Evolutionary conservation across 2,113 vertebrate genomes (phyloP), one percentile per base, ranked within the genome.

Genomic region (Pseudorasbora parva): DNA sequence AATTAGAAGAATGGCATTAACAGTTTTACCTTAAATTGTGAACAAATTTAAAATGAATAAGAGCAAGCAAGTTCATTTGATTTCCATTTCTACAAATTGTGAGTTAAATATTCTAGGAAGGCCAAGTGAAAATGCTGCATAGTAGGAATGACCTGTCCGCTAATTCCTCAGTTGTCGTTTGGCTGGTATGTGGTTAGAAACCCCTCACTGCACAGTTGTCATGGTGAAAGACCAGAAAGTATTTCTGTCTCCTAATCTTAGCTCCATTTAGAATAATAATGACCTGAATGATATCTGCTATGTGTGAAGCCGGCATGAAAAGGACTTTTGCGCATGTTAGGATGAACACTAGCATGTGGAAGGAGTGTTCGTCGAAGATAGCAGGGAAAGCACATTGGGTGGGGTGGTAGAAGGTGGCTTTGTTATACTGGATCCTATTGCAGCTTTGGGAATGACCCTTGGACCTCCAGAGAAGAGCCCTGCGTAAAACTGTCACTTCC

Each of bases 401-500:
- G 0, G 86, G 84, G 69, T 8, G 54, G 9, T 2, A 90, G 88
- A 94, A 93, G 86, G 60, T 68, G 56, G 74, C 88, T 93, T 93
- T 92, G 90, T 93, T 88, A 81, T 1, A 30, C 49, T 85, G 85
- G 87, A 90, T 91, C 87, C 92, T 87, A 87, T 91, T 91, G 91
- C 90, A 86, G 93, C 88, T 81, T 89, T 72, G 84, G 90, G 56
- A 89, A 88, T 93, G 90, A 92, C 91, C 90, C 88, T 62, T 72
- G 60, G 72, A 78, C 82, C 69, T 84, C 33, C 66, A 92, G 91
- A 93, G 91, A 90, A 84, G 62, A 89, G 87, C 91, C 92, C 91
- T 91, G 87, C 4, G 51, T 91, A n/a, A n/a, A n/a, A n/a, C n/a
- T n/a, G 90, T 93, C 92, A 92, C 92, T 93, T 94, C 93, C 93